phyloP scores from a whole-genome alignment of 2,113 vertebrate species.

The Nycticorax nycticorax region DNA sequence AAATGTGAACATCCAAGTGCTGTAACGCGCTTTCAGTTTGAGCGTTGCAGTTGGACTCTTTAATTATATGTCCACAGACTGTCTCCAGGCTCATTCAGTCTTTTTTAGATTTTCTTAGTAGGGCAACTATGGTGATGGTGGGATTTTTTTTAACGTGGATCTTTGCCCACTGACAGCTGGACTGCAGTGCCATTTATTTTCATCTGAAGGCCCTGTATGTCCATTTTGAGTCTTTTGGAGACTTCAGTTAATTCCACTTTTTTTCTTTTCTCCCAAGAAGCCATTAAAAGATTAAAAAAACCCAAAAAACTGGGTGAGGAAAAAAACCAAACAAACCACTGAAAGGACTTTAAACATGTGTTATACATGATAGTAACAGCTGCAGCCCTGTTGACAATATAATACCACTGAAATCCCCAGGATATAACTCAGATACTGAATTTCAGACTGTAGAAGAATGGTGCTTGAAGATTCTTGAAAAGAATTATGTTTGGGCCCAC shows the following conservation, averaged over 20 bases:
- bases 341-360: background rate
- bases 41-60: background rate
- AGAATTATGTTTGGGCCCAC: background rate
- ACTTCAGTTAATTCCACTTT: background rate
- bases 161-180: background rate
- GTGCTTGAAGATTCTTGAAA: background rate
- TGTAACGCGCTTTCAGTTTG: background rate
- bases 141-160: background rate
- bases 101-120: background rate
- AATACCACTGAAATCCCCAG: conserved; percentile 44
- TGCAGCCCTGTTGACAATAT: conserved; percentile 46
- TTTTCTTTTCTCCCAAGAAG: background rate
- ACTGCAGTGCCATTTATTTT: background rate
- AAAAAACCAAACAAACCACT: background rate
- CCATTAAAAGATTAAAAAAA: background rate
- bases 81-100: background rate
- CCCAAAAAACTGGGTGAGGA: background rate
- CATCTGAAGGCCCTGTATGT: background rate
- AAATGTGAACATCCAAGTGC: background rate
- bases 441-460: background rate
- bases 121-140: background rate
- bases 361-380: conserved; percentile 24
- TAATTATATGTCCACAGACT: background rate
- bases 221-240: background rate
- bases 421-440: conserved; percentile 46